Conservation (phyloP, 2,888 invertebrate genomes). For the Tenthredo scrophulariae region DNA sequence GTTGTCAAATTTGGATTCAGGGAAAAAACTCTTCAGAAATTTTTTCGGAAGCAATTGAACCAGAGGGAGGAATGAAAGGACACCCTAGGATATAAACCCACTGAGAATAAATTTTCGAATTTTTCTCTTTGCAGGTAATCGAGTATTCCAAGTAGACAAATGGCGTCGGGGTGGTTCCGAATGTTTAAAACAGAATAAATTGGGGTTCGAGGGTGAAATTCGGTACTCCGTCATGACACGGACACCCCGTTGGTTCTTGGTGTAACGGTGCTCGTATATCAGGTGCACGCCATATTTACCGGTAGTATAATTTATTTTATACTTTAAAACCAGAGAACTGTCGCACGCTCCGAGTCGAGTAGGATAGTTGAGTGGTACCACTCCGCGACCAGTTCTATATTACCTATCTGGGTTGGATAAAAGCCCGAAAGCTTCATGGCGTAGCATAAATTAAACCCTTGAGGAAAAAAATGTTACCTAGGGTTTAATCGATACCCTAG, state of each 20-base stretch:
- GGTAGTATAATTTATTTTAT: slow-evolving; percentile 70
- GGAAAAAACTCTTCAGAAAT: too few relatives aligned
- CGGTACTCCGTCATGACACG: slow-evolving; percentile 48
- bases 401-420: slow-evolving; percentile 61
- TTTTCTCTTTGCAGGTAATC: not conserved
- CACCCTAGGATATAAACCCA: too few relatives aligned
- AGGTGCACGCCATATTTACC: slow-evolving; percentile 67
- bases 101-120: too few relatives aligned
- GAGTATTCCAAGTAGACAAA: not conserved
- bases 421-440: slow-evolving; percentile 8
- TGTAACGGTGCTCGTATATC: slow-evolving; percentile 53
- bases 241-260: slow-evolving; percentile 61
- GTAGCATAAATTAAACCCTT: slow-evolving; percentile 49
- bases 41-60: too few relatives aligned
- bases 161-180: slow-evolving; percentile 14
- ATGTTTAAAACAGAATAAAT: slow-evolving; percentile 50
- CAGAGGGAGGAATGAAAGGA: too few relatives aligned
- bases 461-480: slow-evolving; percentile 18
- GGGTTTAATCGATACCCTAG: slow-evolving; percentile 36
- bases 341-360: slow-evolving; percentile 66
- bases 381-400: slow-evolving; percentile 72
- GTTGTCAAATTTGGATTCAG: too few relatives aligned
- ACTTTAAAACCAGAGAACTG: slow-evolving; percentile 69
- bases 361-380: slow-evolving; percentile 73
- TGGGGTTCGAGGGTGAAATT: slow-evolving; percentile 44